A percentile compares a stretch with the other conserved stretches of the same genome.
Evolutionary conservation across 2,888 invertebrate genomes (phyloP).

Genomic region (Alsophila aescularia): DNA sequence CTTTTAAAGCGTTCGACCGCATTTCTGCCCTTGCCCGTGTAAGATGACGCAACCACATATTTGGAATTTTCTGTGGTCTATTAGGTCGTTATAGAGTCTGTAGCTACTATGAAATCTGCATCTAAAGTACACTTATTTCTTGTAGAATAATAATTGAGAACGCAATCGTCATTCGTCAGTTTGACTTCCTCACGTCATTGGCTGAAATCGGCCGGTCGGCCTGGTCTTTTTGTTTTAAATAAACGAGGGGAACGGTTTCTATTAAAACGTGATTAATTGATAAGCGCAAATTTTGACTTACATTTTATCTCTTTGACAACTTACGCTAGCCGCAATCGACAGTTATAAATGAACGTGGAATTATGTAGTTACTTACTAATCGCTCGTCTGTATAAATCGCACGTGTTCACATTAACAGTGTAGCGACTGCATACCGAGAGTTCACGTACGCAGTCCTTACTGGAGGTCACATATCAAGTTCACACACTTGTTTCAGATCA

Average conservation of each 20-base stretch:
- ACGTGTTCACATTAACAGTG: conserved; percentile 58
- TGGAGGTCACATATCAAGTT: conserved; percentile 79
- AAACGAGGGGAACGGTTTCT: too few relatives aligned
- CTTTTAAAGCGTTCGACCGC: conserved; percentile 20
- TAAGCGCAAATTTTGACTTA: not conserved
- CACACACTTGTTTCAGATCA: conserved; percentile 65
- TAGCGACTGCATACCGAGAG: conserved; percentile 45
- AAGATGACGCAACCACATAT: conserved; percentile 3
- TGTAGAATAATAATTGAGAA: too few relatives aligned
- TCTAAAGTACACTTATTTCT: too few relatives aligned
- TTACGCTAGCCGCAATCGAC: not conserved
- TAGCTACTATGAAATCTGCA: too few relatives aligned
- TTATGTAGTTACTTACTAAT: conserved; percentile 2
- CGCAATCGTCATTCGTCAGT: too few relatives aligned
- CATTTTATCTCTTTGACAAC: not conserved
- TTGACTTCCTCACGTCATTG: too few relatives aligned
- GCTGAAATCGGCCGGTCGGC: too few relatives aligned
- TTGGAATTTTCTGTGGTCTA: not conserved
- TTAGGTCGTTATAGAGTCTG: not conserved
- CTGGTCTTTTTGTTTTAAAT: too few relatives aligned
- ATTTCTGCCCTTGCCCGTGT: conserved; percentile 15
- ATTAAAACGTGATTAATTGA: too few relatives aligned
- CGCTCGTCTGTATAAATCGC: conserved; percentile 48
- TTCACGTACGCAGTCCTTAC: conserved; percentile 63
- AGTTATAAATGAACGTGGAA: not conserved